Conservation (phyloP, 2,113 vertebrate species). For the Thoracochromis brauschi region DNA sequence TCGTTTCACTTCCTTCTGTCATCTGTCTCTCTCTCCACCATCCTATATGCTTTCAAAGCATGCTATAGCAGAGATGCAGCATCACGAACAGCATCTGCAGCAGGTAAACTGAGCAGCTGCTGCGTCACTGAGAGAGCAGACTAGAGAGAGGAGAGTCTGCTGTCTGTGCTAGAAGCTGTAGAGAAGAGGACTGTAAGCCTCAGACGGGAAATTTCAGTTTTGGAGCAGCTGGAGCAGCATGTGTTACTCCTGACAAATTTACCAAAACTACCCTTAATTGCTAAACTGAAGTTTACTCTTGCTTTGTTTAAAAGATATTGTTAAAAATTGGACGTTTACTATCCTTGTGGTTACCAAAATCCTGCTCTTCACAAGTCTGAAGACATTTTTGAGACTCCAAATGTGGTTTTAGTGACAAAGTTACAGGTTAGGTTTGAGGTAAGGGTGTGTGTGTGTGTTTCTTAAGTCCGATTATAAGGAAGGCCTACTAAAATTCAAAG, state of each 20-base stretch:
- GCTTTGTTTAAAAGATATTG: background rate
- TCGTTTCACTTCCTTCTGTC: background rate
- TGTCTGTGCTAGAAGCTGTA: background rate
- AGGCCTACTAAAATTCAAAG: background rate
- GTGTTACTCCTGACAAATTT: background rate
- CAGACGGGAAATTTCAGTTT: background rate
- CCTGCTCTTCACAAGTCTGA: background rate
- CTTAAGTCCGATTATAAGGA: background rate
- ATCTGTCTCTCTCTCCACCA: background rate
- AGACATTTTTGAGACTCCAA: background rate
- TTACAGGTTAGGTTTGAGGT: background rate
- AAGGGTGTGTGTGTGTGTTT: background rate
- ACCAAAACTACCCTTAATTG: background rate
- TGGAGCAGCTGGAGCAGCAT: background rate
- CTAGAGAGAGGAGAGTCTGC: background rate
- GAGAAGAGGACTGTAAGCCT: background rate
- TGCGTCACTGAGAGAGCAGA: background rate
- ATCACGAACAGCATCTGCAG: constrained; percentile 7
- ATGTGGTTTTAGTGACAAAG: background rate
- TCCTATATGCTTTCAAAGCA: background rate
- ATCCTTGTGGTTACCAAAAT: background rate
- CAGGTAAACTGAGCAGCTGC: background rate
- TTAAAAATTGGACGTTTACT: rapidly evolving
- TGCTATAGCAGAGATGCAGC: constrained; percentile 1
- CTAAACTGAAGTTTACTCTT: background rate